Evolutionary conservation across 37 sponge, comb jelly and placozoan species (phyloP).

Genomic region (Ianthella basta): DNA sequence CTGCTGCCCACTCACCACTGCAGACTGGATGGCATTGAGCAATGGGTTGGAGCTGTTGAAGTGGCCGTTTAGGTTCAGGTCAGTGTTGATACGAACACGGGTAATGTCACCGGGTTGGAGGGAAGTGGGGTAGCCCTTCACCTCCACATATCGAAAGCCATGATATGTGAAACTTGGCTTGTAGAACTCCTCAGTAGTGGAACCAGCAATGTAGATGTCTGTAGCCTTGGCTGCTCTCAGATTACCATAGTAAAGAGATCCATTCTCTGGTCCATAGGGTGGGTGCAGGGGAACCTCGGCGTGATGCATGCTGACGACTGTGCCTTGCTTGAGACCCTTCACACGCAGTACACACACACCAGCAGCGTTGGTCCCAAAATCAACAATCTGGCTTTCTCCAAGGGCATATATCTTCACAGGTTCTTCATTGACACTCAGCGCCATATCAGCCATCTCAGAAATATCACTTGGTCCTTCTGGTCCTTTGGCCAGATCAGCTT

Average conservation of each 20-base stretch:
- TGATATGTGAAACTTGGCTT: conserved; percentile 74
- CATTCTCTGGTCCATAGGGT: conserved; percentile 61
- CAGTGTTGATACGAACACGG: conserved; percentile 34
- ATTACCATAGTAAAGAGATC: conserved; percentile 61
- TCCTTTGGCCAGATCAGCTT: conserved; percentile 39
- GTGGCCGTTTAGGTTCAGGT: conserved; percentile 31
- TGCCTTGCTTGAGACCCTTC: not conserved
- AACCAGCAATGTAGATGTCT: conserved; percentile 39
- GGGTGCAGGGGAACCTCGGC: conserved; percentile 62
- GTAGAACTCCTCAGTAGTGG: not conserved
- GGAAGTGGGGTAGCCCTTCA: conserved; percentile 40
- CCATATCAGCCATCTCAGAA: conserved; percentile 43
- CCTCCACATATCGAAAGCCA: conserved; percentile 71
- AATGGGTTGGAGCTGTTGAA: conserved; percentile 41
- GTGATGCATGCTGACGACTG: conserved; percentile 31
- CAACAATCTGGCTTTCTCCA: conserved; percentile 50
- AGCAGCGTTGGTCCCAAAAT: conserved; percentile 64
- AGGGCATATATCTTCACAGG: conserved; percentile 39
- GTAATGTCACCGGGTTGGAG: conserved; percentile 45
- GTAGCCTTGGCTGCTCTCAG: conserved; percentile 46
- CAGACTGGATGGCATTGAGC: conserved; percentile 55
- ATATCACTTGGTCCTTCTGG: conserved; percentile 48
- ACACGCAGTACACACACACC: conserved; percentile 45
- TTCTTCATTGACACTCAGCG: not conserved
- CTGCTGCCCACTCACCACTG: conserved; percentile 47